Evolutionary conservation across 1,140 invertebrate species (phyloP).

Genomic region (Trypoxylus dichotomus): DNA sequence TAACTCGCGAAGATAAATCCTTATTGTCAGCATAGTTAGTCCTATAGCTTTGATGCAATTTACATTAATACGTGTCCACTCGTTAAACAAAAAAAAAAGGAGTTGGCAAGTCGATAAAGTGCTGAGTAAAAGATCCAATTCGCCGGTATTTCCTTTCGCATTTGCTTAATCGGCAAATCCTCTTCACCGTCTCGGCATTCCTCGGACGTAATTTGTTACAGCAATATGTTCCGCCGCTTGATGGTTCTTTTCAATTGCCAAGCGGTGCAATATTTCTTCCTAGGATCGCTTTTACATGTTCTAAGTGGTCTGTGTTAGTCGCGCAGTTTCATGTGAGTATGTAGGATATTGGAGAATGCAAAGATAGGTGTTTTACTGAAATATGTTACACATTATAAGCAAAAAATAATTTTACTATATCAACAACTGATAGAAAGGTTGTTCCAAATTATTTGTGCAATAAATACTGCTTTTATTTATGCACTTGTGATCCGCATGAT

Average conservation of each 20-base stretch:
- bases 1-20: background rate
- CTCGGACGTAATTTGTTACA: constrained; percentile 16
- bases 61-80: background rate
- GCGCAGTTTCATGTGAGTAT: background rate
- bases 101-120: background rate
- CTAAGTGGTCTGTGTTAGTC: background rate
- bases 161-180: constrained; percentile 12
- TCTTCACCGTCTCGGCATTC: background rate
- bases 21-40: background rate
- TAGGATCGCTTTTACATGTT: background rate
- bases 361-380: no score
- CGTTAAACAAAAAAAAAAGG: background rate
- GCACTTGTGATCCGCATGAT: no score
- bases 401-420: no score
- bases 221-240: background rate
- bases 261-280: background rate
- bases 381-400: no score
- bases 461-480: no score
- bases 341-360: background rate
- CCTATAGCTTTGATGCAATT: background rate
- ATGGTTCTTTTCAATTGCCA: background rate
- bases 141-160: background rate
- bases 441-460: no score
- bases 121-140: background rate
- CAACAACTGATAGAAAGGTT: no score